Percentiles rank a stretch among this genome's conserved stretches.
These are phyloP conservation scores for Oryzias melastigma DNA, from an alignment of 2,113 vertebrate species.

Conservation along the genomic window DNA sequence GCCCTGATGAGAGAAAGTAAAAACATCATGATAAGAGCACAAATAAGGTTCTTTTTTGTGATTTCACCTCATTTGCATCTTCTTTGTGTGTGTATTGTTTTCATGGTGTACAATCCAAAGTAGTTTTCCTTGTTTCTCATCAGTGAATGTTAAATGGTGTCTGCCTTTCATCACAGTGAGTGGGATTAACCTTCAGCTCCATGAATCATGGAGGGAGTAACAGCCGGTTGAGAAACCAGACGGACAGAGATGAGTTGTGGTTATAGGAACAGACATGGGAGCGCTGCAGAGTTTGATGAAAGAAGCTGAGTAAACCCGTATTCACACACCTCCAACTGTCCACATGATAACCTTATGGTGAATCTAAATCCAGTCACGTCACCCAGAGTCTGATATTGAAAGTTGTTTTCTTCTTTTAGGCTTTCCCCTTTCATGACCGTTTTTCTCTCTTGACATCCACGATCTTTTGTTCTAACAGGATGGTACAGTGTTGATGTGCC, in stretches of 20 bases:
- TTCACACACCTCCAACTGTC: conserved; percentile 22
- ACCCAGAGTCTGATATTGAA: no score
- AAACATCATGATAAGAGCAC: no score
- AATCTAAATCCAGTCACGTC: no score
- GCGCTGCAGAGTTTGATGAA: neutral
- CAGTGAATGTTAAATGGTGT: no score
- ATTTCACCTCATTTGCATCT: no score
- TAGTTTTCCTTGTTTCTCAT: no score
- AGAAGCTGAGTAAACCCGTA: conserved; percentile 25
- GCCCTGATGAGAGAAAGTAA: no score
- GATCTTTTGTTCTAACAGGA: neutral
- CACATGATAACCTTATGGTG: neutral
- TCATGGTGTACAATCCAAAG: no score
- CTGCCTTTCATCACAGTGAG: neutral
- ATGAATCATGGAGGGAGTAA: conserved; percentile 26
- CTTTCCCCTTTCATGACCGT: neutral
- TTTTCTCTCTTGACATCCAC: neutral
- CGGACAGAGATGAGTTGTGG: neutral
- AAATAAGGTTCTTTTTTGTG: no score
- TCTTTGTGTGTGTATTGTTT: no score
- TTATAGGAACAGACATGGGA: conserved; percentile 7
- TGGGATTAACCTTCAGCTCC: neutral
- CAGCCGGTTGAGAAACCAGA: conserved; percentile 6
- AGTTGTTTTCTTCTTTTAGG: no score
- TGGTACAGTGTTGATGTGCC: conserved; percentile 7